These are phyloP conservation scores for Halyomorpha halys DNA, from an alignment of 1,140 invertebrate species.

Conservation along the genomic window DNA sequence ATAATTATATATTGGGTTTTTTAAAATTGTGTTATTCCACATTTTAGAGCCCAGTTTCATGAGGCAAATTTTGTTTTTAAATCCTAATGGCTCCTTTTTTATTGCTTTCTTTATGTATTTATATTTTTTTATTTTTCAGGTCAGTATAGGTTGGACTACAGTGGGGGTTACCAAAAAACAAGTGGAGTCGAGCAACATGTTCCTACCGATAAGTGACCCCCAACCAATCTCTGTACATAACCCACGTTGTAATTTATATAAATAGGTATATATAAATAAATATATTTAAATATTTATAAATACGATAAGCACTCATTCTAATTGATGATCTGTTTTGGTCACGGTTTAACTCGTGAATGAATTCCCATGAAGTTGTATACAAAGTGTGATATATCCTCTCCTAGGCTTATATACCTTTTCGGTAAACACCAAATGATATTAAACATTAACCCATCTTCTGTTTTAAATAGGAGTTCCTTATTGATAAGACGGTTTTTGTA, in stretches of 20 bases:
- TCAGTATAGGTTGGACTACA: slow-evolving; percentile 27
- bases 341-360: slow-evolving; percentile 4
- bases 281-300: slow-evolving; percentile 19
- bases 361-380: slow-evolving; percentile 7
- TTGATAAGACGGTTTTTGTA: slow-evolving; percentile 11
- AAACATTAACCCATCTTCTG: slow-evolving; percentile 4
- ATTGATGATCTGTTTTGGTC: slow-evolving; percentile 4
- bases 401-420: slow-evolving; percentile 1
- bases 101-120: too few relatives aligned
- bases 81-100: too few relatives aligned
- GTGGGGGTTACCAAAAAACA: slow-evolving; percentile 20
- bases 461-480: slow-evolving; percentile 9
- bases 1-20: too few relatives aligned
- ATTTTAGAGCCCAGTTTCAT: too few relatives aligned
- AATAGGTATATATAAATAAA: slow-evolving; percentile 16
- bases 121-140: slow-evolving; percentile 14
- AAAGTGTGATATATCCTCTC: slow-evolving; percentile 17
- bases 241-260: slow-evolving; percentile 14
- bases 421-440: slow-evolving; percentile 15
- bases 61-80: too few relatives aligned
- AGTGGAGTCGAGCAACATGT: slow-evolving; percentile 21
- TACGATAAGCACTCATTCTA: slow-evolving; percentile 12
- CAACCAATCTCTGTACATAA: slow-evolving; percentile 6
- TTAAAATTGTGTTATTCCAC: too few relatives aligned
- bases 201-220: slow-evolving; percentile 26